A percentile compares a stretch with the other conserved stretches of the same genome.
phyloP scores from a whole-genome alignment of 2,113 vertebrate genomes.

The Anoplopoma fimbria region DNA sequence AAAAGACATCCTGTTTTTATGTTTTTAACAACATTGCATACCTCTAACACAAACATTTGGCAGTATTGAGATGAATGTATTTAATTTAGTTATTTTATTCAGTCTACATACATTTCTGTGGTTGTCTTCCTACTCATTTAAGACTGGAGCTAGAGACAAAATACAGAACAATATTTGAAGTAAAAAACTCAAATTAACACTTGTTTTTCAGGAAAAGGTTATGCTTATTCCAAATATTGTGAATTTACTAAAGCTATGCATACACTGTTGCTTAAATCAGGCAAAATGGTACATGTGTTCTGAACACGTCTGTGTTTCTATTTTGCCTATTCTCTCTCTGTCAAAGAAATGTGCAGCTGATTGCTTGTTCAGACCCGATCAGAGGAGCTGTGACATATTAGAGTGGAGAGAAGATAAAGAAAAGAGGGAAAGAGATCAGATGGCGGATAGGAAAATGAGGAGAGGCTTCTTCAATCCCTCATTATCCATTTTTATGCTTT shows the following conservation, averaged over 20 bases:
- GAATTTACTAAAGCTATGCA: not conserved
- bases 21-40: no score
- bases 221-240: not conserved
- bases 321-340: not conserved
- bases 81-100: not conserved
- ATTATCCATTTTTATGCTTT: slow-evolving; percentile 39
- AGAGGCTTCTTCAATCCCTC: slow-evolving; percentile 15
- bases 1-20: no score
- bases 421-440: not conserved
- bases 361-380: slow-evolving; percentile 1
- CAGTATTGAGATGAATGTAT: not conserved
- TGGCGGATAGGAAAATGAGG: slow-evolving; percentile 7
- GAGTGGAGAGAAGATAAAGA: not conserved
- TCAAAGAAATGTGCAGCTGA: not conserved
- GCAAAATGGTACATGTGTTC: not conserved
- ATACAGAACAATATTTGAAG: not conserved
- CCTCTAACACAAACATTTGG: not conserved
- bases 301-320: not conserved
- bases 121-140: not conserved
- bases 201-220: not conserved
- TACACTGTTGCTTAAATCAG: not conserved
- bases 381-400: slow-evolving; percentile 9
- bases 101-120: not conserved
- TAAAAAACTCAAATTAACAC: not conserved
- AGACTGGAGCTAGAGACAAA: slow-evolving; percentile 6